A percentile compares a stretch with the other conserved stretches of the same genome.
Conservation (phyloP, 2,113 vertebrate species). For the Chinchilla lanigera region DNA sequence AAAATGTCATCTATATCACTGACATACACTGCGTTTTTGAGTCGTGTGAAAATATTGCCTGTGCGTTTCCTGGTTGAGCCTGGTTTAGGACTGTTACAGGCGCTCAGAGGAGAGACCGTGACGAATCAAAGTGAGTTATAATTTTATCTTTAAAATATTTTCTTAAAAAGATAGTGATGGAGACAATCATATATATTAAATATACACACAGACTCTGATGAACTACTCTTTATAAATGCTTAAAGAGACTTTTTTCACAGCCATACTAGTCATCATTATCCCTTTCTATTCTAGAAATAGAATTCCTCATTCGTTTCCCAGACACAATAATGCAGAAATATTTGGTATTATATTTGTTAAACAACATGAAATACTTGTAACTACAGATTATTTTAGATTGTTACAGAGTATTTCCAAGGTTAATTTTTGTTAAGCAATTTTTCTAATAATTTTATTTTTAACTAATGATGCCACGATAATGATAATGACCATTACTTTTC, state of each 20-base stretch:
- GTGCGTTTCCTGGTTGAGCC: not conserved
- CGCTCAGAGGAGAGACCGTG: not conserved
- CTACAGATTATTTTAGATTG: not conserved
- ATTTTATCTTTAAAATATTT: conserved; percentile 13
- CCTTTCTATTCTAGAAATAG: no score
- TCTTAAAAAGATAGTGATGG: not conserved
- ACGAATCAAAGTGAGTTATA: no score
- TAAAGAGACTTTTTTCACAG: not conserved
- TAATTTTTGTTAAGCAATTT: not conserved
- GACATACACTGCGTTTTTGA: conserved; percentile 11
- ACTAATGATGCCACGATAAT: not conserved
- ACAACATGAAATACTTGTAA: not conserved
- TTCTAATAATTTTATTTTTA: not conserved
- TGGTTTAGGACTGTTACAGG: not conserved
- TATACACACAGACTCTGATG: not conserved
- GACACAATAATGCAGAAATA: not conserved
- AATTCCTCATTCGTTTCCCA: not conserved
- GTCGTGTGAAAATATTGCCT: not conserved
- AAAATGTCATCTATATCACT: not conserved
- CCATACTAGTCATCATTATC: not conserved
- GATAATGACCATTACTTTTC: not conserved
- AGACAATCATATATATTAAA: not conserved
- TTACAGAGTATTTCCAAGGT: not conserved
- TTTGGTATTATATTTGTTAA: not conserved
- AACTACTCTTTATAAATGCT: not conserved